phyloP scores from a whole-genome alignment of 2,113 vertebrate species.

The Illadopsis cleaveri region DNA sequence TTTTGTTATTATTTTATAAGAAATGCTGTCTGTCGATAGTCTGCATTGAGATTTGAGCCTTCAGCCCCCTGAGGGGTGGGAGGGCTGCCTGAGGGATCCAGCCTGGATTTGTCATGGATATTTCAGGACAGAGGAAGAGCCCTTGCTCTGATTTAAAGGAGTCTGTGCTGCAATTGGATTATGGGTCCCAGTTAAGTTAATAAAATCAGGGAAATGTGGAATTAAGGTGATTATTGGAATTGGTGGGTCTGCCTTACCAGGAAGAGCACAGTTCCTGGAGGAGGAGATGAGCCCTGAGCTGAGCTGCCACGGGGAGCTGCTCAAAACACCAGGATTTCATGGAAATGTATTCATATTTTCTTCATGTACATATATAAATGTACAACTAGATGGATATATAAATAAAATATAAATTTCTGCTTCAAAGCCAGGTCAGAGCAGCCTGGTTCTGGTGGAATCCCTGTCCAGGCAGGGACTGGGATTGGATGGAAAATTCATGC shows the following conservation, averaged over 20 bases:
- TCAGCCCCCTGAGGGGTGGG: no score
- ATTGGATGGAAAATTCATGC: neutral
- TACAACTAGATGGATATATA: no score
- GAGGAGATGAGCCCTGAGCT: neutral
- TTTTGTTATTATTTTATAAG: neutral
- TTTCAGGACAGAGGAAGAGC: neutral
- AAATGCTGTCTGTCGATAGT: neutral
- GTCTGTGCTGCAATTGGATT: neutral
- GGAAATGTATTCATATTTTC: neutral
- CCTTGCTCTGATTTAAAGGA: neutral
- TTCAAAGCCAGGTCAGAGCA: neutral
- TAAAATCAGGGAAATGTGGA: neutral
- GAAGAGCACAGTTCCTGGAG: neutral
- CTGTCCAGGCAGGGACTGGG: neutral
- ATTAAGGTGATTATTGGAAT: neutral
- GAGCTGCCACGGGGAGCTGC: neutral
- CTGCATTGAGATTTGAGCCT: neutral
- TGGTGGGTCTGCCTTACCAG: neutral
- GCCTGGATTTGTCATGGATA: fast-evolving
- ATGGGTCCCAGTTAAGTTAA: neutral
- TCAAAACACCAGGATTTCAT: neutral
- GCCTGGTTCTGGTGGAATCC: neutral
- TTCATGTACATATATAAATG: neutral
- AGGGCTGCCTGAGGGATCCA: neutral
- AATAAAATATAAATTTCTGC: neutral